These are phyloP conservation scores for Salpingus planirostris DNA, from an alignment of 2,888 invertebrate genomes.

Conservation along the genomic window DNA sequence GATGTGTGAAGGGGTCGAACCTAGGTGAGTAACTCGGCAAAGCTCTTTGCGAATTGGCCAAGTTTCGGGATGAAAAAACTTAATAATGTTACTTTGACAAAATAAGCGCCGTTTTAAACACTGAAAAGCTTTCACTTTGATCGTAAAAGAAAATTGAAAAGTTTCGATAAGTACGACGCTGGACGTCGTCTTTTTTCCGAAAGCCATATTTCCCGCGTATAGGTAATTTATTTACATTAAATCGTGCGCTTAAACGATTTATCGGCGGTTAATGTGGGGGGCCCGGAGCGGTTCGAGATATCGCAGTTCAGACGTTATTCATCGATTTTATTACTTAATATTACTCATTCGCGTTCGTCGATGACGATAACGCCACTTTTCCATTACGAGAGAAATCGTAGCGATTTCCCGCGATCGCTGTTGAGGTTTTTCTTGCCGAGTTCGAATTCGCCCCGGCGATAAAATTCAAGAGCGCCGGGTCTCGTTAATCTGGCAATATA, in stretches of 20 bases:
- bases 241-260: conserved; percentile 16
- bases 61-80: conserved; percentile 30
- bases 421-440: too few relatives aligned
- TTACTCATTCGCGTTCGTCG: not conserved
- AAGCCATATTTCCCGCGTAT: conserved; percentile 16
- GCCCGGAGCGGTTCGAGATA: too few relatives aligned
- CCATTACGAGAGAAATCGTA: too few relatives aligned
- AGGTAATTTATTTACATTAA: conserved; percentile 18
- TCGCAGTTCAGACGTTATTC: too few relatives aligned
- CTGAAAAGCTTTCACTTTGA: conserved; percentile 34
- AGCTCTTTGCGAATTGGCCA: conserved; percentile 11
- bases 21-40: too few relatives aligned
- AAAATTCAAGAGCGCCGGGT: too few relatives aligned
- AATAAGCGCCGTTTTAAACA: conserved; percentile 26
- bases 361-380: too few relatives aligned
- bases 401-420: too few relatives aligned
- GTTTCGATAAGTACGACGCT: conserved; percentile 16
- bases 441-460: too few relatives aligned
- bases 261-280: conserved; percentile 11
- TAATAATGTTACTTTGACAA: conserved; percentile 30
- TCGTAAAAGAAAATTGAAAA: conserved; percentile 34
- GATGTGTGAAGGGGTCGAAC: too few relatives aligned
- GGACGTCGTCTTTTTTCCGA: conserved; percentile 10
- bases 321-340: too few relatives aligned
- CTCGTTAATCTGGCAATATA: not conserved